Evolutionary conservation across 2,888 invertebrate species (phyloP).

Genomic region (Pantelozetes paolii): DNA sequence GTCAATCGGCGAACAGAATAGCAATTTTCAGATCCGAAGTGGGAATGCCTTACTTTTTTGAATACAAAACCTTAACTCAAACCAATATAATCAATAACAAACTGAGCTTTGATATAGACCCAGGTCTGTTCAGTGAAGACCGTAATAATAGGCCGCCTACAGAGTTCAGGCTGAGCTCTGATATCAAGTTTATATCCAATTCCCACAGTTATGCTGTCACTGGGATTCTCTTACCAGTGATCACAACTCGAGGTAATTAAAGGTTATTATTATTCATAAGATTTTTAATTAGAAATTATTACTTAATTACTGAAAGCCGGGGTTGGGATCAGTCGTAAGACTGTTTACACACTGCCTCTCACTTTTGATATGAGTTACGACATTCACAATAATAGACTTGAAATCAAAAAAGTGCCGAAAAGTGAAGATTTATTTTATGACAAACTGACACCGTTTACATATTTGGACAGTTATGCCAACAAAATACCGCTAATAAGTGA

Average conservation of each 20-base stretch:
- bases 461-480: slow-evolving; percentile 41
- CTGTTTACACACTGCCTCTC: slow-evolving; percentile 43
- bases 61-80: neutral
- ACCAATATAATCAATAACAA: slow-evolving; percentile 5
- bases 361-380: slow-evolving; percentile 43
- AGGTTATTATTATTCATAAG: too few relatives aligned
- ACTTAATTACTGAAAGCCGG: too few relatives aligned
- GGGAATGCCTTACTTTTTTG: slow-evolving; percentile 13
- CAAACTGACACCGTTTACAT: slow-evolving; percentile 45
- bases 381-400: slow-evolving; percentile 42
- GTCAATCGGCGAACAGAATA: neutral
- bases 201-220: slow-evolving; percentile 25
- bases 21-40: neutral
- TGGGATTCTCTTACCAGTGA: slow-evolving; percentile 43
- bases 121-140: slow-evolving; percentile 47
- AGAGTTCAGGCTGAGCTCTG: slow-evolving; percentile 42
- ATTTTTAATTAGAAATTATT: too few relatives aligned
- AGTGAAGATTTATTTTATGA: slow-evolving; percentile 45
- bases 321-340: slow-evolving; percentile 42
- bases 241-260: neutral
- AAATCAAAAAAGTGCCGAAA: slow-evolving; percentile 42
- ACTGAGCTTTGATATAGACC: slow-evolving; percentile 45
- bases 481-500: slow-evolving; percentile 37
- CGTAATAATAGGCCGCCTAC: slow-evolving; percentile 44
- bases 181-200: slow-evolving; percentile 18